phyloP scores from a whole-genome alignment of 30 jellyfish, hydroid and myxozoan species.

The Phacellophora camtschatica region DNA sequence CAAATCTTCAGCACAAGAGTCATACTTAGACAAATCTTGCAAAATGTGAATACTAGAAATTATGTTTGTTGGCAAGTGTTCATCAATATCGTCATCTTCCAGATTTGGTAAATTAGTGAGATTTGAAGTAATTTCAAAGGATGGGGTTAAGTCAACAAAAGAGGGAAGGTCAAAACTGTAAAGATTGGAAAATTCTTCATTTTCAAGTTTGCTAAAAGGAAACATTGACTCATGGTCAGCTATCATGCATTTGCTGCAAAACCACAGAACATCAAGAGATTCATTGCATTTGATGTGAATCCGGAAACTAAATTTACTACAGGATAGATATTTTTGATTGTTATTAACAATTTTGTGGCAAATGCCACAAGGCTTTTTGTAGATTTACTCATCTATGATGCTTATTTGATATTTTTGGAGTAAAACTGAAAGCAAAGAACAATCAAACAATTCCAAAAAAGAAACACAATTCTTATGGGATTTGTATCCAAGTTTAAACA shows the following conservation, averaged over 20 bases:
- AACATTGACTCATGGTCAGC: slow-evolving; percentile 8
- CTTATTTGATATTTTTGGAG: not conserved
- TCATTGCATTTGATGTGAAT: slow-evolving; percentile 12
- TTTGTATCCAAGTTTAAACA: not conserved
- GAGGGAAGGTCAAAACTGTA: slow-evolving; percentile 24
- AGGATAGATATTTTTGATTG: not conserved
- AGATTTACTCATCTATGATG: not conserved
- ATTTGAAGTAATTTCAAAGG: slow-evolving; percentile 45
- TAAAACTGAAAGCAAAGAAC: not conserved
- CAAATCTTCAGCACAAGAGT: not conserved
- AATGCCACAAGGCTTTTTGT: not conserved
- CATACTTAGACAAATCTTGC: slow-evolving; percentile 28
- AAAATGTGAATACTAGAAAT: slow-evolving; percentile 15
- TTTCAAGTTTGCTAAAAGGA: slow-evolving; percentile 42
- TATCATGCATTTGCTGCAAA: slow-evolving; percentile 44
- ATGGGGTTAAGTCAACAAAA: slow-evolving; percentile 23
- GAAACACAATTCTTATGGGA: slow-evolving; percentile 18
- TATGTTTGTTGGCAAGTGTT: slow-evolving; percentile 8
- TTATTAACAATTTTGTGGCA: slow-evolving; percentile 8
- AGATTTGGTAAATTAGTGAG: slow-evolving; percentile 46
- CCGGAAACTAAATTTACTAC: not conserved
- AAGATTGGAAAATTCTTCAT: slow-evolving; percentile 29
- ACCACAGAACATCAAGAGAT: slow-evolving; percentile 57
- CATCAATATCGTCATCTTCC: slow-evolving; percentile 50
- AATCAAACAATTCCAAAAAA: not conserved